Base-by-base conservation (phyloP, 2,113 vertebrate species). In the Macaca mulatta region DNA sequence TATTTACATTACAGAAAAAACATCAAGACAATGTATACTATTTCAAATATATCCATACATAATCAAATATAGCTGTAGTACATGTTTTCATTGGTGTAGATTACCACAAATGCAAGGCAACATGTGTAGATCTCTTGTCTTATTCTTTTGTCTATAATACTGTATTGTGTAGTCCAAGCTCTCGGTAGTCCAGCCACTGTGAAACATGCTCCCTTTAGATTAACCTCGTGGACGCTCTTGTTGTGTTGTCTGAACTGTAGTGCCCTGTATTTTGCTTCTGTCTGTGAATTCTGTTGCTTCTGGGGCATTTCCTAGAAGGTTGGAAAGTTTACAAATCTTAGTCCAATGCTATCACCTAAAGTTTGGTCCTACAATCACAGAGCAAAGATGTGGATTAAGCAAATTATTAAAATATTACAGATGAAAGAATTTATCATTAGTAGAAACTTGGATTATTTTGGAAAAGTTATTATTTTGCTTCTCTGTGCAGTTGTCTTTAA, bases 1-100 rank as follows among this genome's bases (percentile, higher is more conserved):
- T 99, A 99, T 99, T 99, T 99, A 99, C 99, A 99, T 99, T 99
- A 99, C 99, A 99, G 99, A 99, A 99, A 99, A 99, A 99, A 99
- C 99, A 99, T 99, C 99, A 99, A 99, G 99, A 99, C 99, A 99
- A 99, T 99, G 99, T 99, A 99, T 99, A 99, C 99, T 99, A 99
- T 99, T 99, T 99, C 99, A 99, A 99, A 99, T 99, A 99, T 99
- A 99, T 99, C 99, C 99, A 99, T 99, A 99, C 99, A 99, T 99
- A 99, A 99, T 99, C 99, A 99, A 99, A 99, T 99, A 99, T 99
- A 99, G 99, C 99, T 99, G 99, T 99, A 99, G 99, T 99, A 99
- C 99, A 99, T 99, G 99, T 99, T 99, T 99, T 99, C 99, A 99
- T 99, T 99, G 99, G 99, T 99, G 99, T 99, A 99, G 99, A 99